Base-by-base conservation (phyloP, 2,888 invertebrate genomes). In the Argyra leucocephala region DNA sequence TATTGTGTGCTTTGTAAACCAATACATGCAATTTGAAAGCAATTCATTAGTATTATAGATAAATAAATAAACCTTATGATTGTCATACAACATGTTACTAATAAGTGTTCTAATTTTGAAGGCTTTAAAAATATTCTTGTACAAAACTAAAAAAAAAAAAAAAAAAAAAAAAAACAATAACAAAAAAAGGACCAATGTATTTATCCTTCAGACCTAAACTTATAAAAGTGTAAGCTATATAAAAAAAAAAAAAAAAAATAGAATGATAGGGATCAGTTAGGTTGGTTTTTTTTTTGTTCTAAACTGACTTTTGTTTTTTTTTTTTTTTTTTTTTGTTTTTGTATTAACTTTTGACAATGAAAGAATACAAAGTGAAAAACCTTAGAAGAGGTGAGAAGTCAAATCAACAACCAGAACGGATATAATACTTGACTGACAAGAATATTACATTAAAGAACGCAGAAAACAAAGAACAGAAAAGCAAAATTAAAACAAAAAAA, bases 371-470 rank as follows among this genome's bases (percentile, higher is more conserved):
- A 48, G 18, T 48, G 18, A 48, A 48, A 48, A 48, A 48, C 12
- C 48, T 18, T 48, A 48, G 9, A 48, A n/a, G 48, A 6, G 48
- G 48, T 48, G 48, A 48, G 48, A 48, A 48, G 48, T 48, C 48
- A 48, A 48, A n/a, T 48, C 48, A 48, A 48, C 48, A 48, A 48
- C 48, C 48, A 48, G n/a, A 48, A 48, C 48, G 48, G 48, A 48
- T 48, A 48, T 48, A 48, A 48, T 48, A 48, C 18, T 48, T 48
- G 48, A 48, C 48, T 48, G 48, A 48, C 48, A 48, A 48, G 48
- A 48, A 48, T 48, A 48, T 48, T 48, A 48, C 48, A 48, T 48
- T 48, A 48, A 48, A 18, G n/a, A 48, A n/a, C n/a, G n/a, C n/a
- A n/a, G n/a, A n/a, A n/a, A n/a, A n/a, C n/a, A n/a, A n/a, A n/a